These are phyloP conservation scores for Sturmia bella DNA, from an alignment of 2,888 invertebrate genomes.

Conservation along the genomic window DNA sequence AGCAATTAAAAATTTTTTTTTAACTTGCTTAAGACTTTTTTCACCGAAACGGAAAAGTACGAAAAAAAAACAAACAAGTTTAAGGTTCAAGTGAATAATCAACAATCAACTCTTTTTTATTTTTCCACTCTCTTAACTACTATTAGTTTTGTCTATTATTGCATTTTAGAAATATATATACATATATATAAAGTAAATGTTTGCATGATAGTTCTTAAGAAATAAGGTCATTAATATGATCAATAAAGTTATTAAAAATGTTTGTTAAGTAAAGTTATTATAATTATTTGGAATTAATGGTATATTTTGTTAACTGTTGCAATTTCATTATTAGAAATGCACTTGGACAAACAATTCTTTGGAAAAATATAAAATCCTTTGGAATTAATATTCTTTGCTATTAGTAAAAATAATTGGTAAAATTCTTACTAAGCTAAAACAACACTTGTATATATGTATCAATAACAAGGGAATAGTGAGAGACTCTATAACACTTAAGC, in stretches of 20 bases:
- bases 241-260: background rate
- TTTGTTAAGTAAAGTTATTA: background rate
- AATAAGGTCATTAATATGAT: background rate
- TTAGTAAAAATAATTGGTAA: background rate
- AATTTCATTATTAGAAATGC: background rate
- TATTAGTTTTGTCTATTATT: background rate
- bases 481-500: too few species aligned
- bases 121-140: background rate
- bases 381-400: conserved; percentile 23
- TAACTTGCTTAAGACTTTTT: too few species aligned
- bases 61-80: too few species aligned
- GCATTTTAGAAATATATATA: background rate
- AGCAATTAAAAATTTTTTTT: too few species aligned
- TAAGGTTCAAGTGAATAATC: too few species aligned
- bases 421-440: background rate
- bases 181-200: background rate
- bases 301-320: conserved; percentile 8
- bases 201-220: background rate
- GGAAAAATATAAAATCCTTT: conserved; percentile 3
- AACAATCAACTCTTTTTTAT: conserved; percentile 3
- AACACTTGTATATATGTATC: conserved; percentile 9
- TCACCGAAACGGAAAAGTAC: too few species aligned
- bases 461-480: conserved; percentile 16
- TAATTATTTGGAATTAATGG: background rate
- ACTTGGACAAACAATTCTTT: background rate